Evolutionary conservation across 2,797 vertebrate species (phyloP).

Genomic region (Arremon aurantiirostris): DNA sequence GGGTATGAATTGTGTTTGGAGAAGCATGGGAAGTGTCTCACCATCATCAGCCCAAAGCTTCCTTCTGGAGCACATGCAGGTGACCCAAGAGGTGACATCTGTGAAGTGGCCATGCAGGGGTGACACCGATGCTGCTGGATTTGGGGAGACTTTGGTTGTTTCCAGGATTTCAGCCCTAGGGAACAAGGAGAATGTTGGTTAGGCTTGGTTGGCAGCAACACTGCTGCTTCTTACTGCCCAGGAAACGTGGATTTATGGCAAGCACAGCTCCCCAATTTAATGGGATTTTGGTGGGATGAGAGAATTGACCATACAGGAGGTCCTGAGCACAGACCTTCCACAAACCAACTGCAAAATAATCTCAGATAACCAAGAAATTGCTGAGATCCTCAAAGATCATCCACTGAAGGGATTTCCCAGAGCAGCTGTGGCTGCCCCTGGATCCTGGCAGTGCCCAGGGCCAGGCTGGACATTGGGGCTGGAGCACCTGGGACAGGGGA

Average conservation of each 20-base stretch:
- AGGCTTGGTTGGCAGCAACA: not conserved
- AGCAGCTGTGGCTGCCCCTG: not conserved
- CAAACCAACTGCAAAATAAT: not conserved
- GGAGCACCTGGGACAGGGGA: not conserved
- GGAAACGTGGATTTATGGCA: not conserved
- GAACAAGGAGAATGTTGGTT: not conserved
- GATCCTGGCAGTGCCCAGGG: not conserved
- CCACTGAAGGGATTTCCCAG: not conserved
- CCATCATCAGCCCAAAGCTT: not conserved
- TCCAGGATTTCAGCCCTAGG: not conserved
- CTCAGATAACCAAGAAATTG: not conserved
- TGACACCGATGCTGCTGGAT: accelerated
- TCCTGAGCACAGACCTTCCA: not conserved
- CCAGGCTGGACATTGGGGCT: not conserved
- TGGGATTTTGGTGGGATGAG: accelerated
- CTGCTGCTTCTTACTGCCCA: not conserved
- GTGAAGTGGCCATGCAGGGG: accelerated
- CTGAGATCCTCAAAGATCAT: not conserved
- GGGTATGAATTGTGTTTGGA: not conserved
- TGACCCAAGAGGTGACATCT: not conserved
- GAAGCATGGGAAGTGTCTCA: accelerated
- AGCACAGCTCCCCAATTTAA: not conserved
- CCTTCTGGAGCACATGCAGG: not conserved
- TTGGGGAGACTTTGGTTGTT: accelerated
- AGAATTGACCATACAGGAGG: not conserved